Conservation (phyloP, 2,797 vertebrate species). For the Apodemus agrarius region DNA sequence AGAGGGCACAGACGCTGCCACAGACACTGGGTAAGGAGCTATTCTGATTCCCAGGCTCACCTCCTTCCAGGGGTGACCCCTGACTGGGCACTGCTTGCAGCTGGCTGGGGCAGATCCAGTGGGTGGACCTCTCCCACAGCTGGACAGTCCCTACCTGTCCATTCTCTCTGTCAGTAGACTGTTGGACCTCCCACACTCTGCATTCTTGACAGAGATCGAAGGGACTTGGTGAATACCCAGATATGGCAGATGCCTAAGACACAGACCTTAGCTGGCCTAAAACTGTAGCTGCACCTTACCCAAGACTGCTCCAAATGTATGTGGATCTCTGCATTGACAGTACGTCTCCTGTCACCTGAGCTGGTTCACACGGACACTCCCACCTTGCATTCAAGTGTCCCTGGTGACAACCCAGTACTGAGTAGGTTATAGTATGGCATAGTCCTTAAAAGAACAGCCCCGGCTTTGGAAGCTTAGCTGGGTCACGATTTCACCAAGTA, state of each 20-base stretch:
- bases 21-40: no score
- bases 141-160: neutral
- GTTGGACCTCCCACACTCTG: fast-evolving
- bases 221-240: fast-evolving
- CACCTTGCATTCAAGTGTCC: neutral
- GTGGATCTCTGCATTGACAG: fast-evolving
- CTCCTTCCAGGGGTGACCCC: neutral
- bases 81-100: neutral
- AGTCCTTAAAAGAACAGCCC: fast-evolving
- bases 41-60: fast-evolving
- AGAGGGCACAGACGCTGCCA: no score
- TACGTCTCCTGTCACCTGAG: no score
- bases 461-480: fast-evolving
- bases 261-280: no score
- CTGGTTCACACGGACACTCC: fast-evolving
- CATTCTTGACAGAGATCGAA: neutral
- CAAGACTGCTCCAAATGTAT: fast-evolving
- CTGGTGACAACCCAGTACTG: neutral
- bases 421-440: fast-evolving
- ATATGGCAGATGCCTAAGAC: neutral
- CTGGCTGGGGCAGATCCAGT: fast-evolving
- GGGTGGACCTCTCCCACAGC: fast-evolving
- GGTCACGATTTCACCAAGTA: fast-evolving
- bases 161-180: neutral
- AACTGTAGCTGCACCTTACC: fast-evolving